Conservation (phyloP, 2,797 vertebrate genomes). For the Gambusia yucatana region DNA sequence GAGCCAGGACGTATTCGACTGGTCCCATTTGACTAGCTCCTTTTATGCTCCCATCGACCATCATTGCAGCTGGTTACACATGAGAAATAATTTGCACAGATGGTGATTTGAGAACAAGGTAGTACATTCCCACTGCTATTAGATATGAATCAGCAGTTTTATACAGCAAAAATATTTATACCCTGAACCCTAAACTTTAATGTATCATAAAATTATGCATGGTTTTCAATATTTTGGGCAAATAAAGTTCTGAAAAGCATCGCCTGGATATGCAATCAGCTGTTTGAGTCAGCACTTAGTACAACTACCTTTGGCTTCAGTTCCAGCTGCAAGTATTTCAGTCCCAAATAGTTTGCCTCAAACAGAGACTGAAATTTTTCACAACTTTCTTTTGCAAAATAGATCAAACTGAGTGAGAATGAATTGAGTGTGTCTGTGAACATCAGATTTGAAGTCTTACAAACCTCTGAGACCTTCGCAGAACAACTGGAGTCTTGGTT, state of each 20-base stretch:
- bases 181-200: background rate
- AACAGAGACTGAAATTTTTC: background rate
- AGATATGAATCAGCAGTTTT: background rate
- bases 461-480: background rate
- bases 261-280: background rate
- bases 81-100: constrained; percentile 53
- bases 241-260: background rate
- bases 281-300: background rate
- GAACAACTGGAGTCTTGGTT: background rate
- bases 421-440: background rate
- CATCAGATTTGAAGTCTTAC: background rate
- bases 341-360: background rate
- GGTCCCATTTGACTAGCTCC: constrained; percentile 51
- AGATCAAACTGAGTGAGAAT: background rate
- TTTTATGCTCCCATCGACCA: constrained; percentile 32
- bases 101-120: constrained; percentile 45
- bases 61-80: constrained; percentile 47
- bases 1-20: constrained; percentile 54
- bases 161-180: background rate
- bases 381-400: background rate
- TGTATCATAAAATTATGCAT: background rate
- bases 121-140: constrained; percentile 25
- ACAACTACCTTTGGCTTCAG: background rate
- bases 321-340: background rate
- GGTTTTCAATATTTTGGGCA: background rate